phyloP scores from a whole-genome alignment of 2,797 vertebrate genomes.

The Silurus lanzhouensis region DNA sequence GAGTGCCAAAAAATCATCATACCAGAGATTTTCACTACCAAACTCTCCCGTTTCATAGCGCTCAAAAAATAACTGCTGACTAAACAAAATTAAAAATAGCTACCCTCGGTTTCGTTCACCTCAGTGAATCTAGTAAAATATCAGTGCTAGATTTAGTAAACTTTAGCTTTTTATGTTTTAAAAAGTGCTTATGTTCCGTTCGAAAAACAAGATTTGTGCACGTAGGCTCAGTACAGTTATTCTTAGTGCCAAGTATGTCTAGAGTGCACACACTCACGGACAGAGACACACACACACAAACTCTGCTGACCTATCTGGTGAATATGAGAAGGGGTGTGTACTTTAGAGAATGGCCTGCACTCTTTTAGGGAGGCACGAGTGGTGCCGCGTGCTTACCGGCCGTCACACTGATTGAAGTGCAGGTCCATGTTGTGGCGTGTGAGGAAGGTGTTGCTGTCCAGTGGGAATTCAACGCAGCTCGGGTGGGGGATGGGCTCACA shows the following conservation, averaged over 20 bases:
- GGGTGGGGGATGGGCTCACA: conserved; percentile 89
- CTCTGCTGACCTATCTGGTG: conserved; percentile 17
- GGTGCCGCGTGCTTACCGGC: conserved; percentile 72
- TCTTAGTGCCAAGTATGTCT: conserved; percentile 25
- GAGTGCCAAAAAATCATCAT: not conserved
- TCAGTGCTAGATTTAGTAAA: conserved; percentile 5
- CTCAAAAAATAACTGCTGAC: not conserved
- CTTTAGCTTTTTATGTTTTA: conserved; percentile 3
- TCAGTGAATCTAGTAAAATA: not conserved
- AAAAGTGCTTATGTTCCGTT: not conserved
- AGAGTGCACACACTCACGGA: not conserved
- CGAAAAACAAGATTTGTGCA: conserved; percentile 30
- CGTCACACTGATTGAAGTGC: conserved; percentile 87
- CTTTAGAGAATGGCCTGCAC: not conserved
- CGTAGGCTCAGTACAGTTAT: conserved; percentile 37
- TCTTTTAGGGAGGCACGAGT: not conserved
- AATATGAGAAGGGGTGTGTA: not conserved
- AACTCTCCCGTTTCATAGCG: not conserved
- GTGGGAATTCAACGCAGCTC: conserved; percentile 82
- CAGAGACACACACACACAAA: conserved; percentile 7
- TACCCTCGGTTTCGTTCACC: not conserved
- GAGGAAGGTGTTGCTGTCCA: conserved; percentile 83
- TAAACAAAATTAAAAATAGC: not conserved
- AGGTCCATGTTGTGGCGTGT: conserved; percentile 89
- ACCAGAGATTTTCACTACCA: not conserved